Base-by-base conservation (phyloP, 2,888 invertebrate species). In the Copidosoma aretas region DNA sequence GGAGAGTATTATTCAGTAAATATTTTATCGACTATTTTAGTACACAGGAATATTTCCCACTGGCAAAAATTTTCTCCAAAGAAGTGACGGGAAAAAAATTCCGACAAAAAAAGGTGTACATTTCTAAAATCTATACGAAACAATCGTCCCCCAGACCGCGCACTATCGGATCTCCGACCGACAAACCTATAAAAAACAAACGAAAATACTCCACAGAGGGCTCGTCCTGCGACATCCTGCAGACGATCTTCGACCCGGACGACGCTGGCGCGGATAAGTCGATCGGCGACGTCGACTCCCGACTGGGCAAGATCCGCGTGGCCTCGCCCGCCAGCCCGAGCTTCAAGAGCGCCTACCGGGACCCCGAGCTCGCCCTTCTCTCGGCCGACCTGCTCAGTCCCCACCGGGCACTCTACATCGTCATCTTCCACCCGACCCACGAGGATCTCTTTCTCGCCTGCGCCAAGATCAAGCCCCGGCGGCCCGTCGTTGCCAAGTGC, bases 221-320 rank as follows among this genome's bases (percentile, higher is more conserved):
- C 43, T 25, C 56, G 2, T 71, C 71, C 1, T 96, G 96, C 81
- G 92, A 95, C 81, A 91, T 93, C 70, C 85, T 96, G 10, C 94
- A 95, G 81, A 84, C 91, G 43, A 89, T 95, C 0, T 95, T 94
- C 77, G 93, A 95, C 85, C 95, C 95, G 0, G 89, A 91, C 72
- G 90, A 91, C 72, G 87, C 87, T 59, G 91, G 90, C 0, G 84
- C 87, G 17, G 90, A 89, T 0, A 87, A 89, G 80, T 89, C 91
- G 41, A 89, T 92, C 10, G 95, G 95, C 0, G 95, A 95, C 79
- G 83, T 96, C 71, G 93, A 93, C 75, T 84, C 85, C 2, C 88
- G 93, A 64, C 82, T 95, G 21, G 95, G 95, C 12, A 88, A 91
- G 75, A 86, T 94, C 32, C 90, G 90, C 77, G 89, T 93, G 21